Evolutionary conservation across 2,113 vertebrate species (phyloP), one percentile per base, ranked within the genome.

Genomic region (Amphiprion percula): DNA sequence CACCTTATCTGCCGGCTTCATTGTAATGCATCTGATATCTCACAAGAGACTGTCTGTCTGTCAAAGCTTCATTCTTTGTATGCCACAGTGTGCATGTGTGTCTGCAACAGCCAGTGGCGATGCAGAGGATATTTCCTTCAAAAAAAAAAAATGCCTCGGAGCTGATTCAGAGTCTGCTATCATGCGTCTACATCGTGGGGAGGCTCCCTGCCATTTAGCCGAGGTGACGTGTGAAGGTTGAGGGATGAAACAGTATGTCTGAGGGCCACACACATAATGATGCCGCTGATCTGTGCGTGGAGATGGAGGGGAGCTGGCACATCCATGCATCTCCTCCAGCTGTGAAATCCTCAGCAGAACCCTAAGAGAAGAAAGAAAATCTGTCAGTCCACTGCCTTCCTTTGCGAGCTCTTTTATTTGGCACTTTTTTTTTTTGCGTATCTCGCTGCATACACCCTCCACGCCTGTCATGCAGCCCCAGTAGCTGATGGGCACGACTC

Each of bases 51-150:
- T 11, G 85, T 1, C 83, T 8, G 75, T 82, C 79, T 54, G 76
- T 19, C 82, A 71, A 56, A 80, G 62, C 74, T 56, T 84, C 88
- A 88, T 93, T 89, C 86, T 77, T 77, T 30, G 80, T 81, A 91
- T 92, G 79, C 87, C 82, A 41, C 39, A 1, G 39, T 67, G 69
- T 59, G 58, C 62, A 16, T 71, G 28, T 69, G 46, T 70, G 74
- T 69, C 21, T 83, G 67, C 63, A 26, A 41, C 67, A 82, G 78
- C 75, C 79, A 47, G 41, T 16, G 58, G 70, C 50, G 28, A 74
- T 19, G 16, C 24, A 23, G 54, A n/a, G 81, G 68, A 84, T 55
- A 73, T 75, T 63, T 49, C 39, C 5, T 10, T 16, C n/a, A n/a
- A 52, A n/a, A 7, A 52, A 50, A 58, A 63, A 75, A 56, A 76